A percentile compares a stretch with the other conserved stretches of the same genome.
Conservation (phyloP, 2,797 vertebrate species). For the Rhodeus uyekii region DNA sequence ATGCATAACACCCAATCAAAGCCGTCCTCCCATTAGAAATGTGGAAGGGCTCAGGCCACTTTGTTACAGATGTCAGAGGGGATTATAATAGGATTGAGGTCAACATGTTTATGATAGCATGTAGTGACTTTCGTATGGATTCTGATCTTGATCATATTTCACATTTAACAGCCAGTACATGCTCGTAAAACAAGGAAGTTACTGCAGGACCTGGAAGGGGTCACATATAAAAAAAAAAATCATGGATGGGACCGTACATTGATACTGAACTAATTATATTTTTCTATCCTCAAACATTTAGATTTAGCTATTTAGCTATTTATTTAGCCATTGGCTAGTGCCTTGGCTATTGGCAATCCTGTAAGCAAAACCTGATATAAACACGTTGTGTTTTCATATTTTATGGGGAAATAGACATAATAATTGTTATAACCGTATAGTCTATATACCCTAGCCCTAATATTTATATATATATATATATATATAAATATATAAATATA, state of each 20-base stretch:
- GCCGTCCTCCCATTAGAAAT: conserved; percentile 40
- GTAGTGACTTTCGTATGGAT: conserved; percentile 21
- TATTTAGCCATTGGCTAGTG: not conserved
- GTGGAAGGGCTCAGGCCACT: conserved; percentile 50
- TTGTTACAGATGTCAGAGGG: conserved; percentile 56
- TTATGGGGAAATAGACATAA: no score
- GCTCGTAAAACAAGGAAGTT: not conserved
- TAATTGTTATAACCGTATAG: no score
- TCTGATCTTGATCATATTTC: conserved; percentile 13
- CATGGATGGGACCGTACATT: not conserved
- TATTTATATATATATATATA: no score
- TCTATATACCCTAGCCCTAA: no score
- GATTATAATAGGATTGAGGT: conserved; percentile 57
- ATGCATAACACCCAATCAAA: conserved; percentile 48
- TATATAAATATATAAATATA: no score
- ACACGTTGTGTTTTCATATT: no score
- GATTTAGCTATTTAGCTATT: not conserved
- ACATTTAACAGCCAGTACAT: conserved; percentile 45
- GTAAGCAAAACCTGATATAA: not conserved
- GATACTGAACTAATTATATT: not conserved
- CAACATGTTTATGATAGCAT: conserved; percentile 38
- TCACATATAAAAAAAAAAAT: not conserved
- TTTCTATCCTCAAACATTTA: not conserved
- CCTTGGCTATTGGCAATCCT: no score
- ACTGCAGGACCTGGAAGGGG: not conserved